A percentile compares a stretch with the other conserved stretches of the same genome.
These are phyloP conservation scores for Rhodophaea formosa DNA, from an alignment of 2,888 invertebrate genomes.

Conservation along the genomic window DNA sequence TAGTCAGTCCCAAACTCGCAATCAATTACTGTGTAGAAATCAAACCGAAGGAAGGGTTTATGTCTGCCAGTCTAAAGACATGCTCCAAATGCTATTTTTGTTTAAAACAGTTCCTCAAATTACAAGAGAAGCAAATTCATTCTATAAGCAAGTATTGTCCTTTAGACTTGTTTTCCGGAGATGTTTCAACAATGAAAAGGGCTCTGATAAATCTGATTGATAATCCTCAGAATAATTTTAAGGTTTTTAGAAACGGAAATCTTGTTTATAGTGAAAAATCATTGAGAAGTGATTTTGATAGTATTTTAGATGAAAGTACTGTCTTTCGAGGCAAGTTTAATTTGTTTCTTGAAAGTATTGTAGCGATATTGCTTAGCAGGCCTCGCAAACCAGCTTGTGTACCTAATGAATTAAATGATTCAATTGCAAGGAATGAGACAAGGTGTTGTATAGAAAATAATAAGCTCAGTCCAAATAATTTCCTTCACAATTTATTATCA, in stretches of 20 bases:
- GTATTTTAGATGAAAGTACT: constrained; percentile 37
- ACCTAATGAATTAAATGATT: constrained; percentile 24
- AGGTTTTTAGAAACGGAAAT: constrained; percentile 75
- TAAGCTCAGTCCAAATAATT: constrained; percentile 32
- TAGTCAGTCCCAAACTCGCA: constrained; percentile 39
- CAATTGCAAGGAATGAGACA: constrained; percentile 15
- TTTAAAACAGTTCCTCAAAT: constrained; percentile 79
- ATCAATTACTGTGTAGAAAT: constrained; percentile 82
- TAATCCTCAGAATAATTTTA: constrained; percentile 84
- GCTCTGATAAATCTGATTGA: constrained; percentile 73
- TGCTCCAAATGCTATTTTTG: constrained; percentile 79
- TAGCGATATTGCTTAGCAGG: constrained; percentile 47
- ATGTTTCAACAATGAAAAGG: constrained; percentile 74
- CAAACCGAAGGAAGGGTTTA: constrained; percentile 85
- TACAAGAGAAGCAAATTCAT: constrained; percentile 74
- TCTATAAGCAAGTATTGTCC: constrained; percentile 85
- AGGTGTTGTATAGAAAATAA: constrained; percentile 37
- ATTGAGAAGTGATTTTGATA: constrained; percentile 33
- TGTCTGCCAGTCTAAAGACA: constrained; percentile 52
- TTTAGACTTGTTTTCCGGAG: constrained; percentile 85
- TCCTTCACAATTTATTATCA: constrained; percentile 50
- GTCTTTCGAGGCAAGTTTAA: constrained; percentile 40
- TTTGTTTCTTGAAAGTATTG: constrained; percentile 56
- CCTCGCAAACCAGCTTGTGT: constrained; percentile 24
- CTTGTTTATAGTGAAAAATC: constrained; percentile 52